Evolutionary conservation across 2,113 vertebrate species (phyloP).

Genomic region (Patagioenas fasciata): DNA sequence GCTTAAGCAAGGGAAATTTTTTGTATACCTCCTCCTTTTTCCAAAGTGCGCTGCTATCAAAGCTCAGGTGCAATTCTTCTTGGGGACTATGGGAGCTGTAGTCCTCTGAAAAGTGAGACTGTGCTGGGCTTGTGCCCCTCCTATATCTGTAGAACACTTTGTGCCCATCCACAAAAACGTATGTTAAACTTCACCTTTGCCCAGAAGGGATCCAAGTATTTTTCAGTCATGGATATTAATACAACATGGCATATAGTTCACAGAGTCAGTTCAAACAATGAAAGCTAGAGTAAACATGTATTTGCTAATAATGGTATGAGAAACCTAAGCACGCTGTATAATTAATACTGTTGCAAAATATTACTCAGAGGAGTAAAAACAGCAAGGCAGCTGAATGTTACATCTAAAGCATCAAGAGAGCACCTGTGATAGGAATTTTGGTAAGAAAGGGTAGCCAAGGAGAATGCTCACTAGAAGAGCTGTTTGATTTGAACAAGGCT

Average conservation of each 20-base stretch:
- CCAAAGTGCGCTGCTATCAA: neutral
- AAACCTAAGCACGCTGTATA: neutral
- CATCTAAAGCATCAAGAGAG: neutral
- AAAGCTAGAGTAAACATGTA: neutral
- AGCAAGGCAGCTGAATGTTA: neutral
- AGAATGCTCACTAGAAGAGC: neutral
- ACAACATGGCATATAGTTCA: neutral
- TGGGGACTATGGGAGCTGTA: neutral
- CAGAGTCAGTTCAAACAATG: neutral
- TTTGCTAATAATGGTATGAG: neutral
- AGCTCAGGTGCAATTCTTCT: neutral
- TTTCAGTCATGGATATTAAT: neutral
- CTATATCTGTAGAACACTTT: neutral
- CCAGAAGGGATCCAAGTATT: neutral
- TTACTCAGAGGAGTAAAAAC: neutral
- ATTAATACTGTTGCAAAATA: neutral
- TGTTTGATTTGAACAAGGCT: neutral
- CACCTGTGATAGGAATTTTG: neutral
- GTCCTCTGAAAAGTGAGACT: neutral
- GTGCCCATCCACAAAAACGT: neutral
- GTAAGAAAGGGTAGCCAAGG: neutral
- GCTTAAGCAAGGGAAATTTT: neutral
- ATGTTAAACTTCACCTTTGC: neutral
- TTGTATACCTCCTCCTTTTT: neutral
- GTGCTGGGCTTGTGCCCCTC: neutral